Percentiles rank a stretch among this genome's conserved stretches.
These are phyloP conservation scores for Zoanthus gigantus DNA, from an alignment of 92 coral and sea anemone species.

Conservation along the genomic window DNA sequence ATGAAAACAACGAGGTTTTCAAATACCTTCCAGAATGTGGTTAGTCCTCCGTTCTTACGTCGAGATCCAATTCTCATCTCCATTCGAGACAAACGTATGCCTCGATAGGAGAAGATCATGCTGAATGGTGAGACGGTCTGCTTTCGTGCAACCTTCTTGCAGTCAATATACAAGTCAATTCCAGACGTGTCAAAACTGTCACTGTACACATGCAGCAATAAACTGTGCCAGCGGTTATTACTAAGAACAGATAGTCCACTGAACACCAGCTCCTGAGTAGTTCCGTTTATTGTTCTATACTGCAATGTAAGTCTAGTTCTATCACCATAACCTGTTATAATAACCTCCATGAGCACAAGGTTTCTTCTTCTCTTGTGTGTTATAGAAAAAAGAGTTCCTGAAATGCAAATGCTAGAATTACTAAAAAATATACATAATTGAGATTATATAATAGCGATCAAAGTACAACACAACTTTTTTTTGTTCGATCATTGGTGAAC, in stretches of 20 bases:
- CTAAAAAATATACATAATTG: not conserved
- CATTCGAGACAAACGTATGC: constrained; percentile 76
- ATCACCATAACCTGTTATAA: constrained; percentile 48
- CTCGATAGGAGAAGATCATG: constrained; percentile 82
- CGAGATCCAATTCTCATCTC: constrained; percentile 90
- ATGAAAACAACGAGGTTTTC: no score
- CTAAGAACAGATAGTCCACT: constrained; percentile 55
- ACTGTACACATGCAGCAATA: constrained; percentile 68
- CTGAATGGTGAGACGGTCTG: constrained; percentile 72
- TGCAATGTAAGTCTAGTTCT: constrained; percentile 56
- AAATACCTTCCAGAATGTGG: constrained; percentile 74
- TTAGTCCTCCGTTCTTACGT: constrained; percentile 46
- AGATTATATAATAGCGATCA: not conserved
- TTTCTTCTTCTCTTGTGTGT: constrained; percentile 59
- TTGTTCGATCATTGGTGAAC: not conserved
- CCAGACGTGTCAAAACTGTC: constrained; percentile 71
- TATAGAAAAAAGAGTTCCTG: constrained; percentile 76
- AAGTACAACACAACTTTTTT: not conserved
- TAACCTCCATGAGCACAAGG: constrained; percentile 61
- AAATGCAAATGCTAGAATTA: not conserved
- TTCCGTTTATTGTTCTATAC: constrained; percentile 74
- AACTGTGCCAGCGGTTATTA: constrained; percentile 55
- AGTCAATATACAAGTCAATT: constrained; percentile 83
- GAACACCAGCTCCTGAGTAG: constrained; percentile 55
- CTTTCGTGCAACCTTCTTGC: constrained; percentile 68